Conservation (phyloP, 2,113 vertebrate species). For the Ovibos moschatus region DNA sequence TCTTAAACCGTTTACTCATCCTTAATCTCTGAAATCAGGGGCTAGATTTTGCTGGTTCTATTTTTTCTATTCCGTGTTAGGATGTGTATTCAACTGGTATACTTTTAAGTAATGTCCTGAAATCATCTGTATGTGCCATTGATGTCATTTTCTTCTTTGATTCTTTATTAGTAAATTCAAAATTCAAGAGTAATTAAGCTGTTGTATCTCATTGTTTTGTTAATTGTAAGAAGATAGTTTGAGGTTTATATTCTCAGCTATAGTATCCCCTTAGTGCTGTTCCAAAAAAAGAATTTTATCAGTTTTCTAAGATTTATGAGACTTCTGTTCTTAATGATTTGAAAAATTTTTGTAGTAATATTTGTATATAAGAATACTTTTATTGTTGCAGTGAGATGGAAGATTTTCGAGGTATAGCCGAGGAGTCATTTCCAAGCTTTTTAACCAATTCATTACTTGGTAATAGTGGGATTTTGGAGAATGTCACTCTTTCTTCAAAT, state of each 20-base stretch:
- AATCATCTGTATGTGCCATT: not conserved
- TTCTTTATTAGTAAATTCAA: slow-evolving; percentile 9
- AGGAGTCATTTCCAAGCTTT: slow-evolving; percentile 93
- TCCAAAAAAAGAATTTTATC: not conserved
- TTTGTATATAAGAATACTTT: slow-evolving; percentile 16
- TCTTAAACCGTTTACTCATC: not conserved
- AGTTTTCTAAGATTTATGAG: not conserved
- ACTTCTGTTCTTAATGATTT: not conserved
- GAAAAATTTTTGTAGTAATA: not conserved
- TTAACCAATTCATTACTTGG: slow-evolving; percentile 84
- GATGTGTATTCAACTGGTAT: not conserved
- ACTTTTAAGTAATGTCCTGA: not conserved
- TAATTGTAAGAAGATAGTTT: not conserved
- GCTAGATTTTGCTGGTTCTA: not conserved
- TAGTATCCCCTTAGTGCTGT: not conserved
- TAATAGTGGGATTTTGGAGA: slow-evolving; percentile 82
- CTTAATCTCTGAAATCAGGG: not conserved
- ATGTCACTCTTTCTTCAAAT: slow-evolving; percentile 89
- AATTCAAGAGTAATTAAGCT: not conserved
- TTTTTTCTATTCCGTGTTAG: not conserved
- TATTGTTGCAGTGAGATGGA: slow-evolving; percentile 82
- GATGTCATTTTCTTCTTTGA: not conserved
- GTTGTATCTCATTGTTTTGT: not conserved
- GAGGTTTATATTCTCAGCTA: not conserved
- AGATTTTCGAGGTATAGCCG: slow-evolving; percentile 86